These are phyloP conservation scores for Corbicula japonica DNA, from an alignment of 2,888 invertebrate species.

Conservation along the genomic window DNA sequence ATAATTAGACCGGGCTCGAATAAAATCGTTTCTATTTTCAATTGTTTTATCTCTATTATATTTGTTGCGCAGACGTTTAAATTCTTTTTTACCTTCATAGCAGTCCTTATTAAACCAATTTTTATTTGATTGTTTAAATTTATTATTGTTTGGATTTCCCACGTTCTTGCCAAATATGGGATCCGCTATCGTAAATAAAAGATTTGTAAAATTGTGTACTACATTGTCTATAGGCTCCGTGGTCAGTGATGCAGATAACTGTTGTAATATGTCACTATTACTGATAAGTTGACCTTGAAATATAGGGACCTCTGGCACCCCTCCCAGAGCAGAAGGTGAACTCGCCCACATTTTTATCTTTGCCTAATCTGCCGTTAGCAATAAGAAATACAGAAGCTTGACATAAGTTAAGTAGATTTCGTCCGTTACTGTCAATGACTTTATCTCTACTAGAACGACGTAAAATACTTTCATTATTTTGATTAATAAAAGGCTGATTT, in stretches of 20 bases:
- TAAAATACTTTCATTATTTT: not conserved
- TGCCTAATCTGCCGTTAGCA: not conserved
- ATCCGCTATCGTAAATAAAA: no score
- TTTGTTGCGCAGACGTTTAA: not conserved
- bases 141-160: no score
- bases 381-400: not conserved
- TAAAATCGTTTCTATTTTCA: no score
- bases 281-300: not conserved
- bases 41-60: no score
- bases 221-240: no score
- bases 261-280: no score
- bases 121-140: no score
- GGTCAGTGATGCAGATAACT: no score
- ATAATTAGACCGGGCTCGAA: no score
- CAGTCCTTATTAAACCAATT: slow-evolving; percentile 3
- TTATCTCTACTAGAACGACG: not conserved
- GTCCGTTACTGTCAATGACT: not conserved
- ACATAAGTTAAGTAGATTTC: not conserved
- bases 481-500: not conserved
- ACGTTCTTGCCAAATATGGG: no score
- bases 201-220: no score
- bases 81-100: not conserved
- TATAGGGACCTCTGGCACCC: not conserved
- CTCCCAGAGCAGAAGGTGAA: slow-evolving; percentile 1
- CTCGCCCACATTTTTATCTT: not conserved